Evolutionary conservation across 1,140 invertebrate genomes (phyloP).

Genomic region (Pectinophora gossypiella): DNA sequence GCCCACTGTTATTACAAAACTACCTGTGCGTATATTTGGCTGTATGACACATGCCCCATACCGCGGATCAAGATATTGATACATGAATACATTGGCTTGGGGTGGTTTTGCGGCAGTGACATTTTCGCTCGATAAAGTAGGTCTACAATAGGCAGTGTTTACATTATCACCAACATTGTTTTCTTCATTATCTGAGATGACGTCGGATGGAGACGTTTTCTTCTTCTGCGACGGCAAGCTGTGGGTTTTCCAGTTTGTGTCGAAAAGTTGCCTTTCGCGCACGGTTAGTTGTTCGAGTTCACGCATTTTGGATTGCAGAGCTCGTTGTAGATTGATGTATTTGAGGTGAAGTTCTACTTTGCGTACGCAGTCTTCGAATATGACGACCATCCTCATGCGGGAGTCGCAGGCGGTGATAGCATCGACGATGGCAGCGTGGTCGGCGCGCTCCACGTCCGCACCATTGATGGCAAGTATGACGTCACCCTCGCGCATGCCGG

Average conservation of each 20-base stretch:
- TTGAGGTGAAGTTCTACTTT: constrained; percentile 95
- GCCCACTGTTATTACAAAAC: constrained; percentile 81
- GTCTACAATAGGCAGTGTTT: constrained; percentile 75
- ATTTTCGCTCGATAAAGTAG: constrained; percentile 83
- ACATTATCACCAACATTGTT: constrained; percentile 46
- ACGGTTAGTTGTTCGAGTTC: constrained; percentile 90
- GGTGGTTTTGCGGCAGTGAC: constrained; percentile 77
- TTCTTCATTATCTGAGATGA: constrained; percentile 58
- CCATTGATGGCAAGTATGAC: constrained; percentile 97
- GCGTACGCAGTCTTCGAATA: constrained; percentile 95
- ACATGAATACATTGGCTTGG: constrained; percentile 78
- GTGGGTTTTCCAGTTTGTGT: constrained; percentile 92
- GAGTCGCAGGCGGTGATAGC: constrained; percentile 94
- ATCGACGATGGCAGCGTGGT: constrained; percentile 92
- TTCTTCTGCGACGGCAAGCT: constrained; percentile 89
- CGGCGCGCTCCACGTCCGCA: constrained; percentile 91
- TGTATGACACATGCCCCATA: constrained; percentile 81
- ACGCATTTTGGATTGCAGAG: constrained; percentile 89
- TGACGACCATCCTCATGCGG: constrained; percentile 94
- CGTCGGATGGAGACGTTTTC: constrained; percentile 74
- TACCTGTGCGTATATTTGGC: constrained; percentile 77
- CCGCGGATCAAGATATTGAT: constrained; percentile 82
- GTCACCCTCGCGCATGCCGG: constrained; percentile 95
- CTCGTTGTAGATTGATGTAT: constrained; percentile 90
- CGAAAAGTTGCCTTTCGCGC: constrained; percentile 87